Evolutionary conservation across 2,888 invertebrate genomes (phyloP).

Genomic region (Autographa gamma): DNA sequence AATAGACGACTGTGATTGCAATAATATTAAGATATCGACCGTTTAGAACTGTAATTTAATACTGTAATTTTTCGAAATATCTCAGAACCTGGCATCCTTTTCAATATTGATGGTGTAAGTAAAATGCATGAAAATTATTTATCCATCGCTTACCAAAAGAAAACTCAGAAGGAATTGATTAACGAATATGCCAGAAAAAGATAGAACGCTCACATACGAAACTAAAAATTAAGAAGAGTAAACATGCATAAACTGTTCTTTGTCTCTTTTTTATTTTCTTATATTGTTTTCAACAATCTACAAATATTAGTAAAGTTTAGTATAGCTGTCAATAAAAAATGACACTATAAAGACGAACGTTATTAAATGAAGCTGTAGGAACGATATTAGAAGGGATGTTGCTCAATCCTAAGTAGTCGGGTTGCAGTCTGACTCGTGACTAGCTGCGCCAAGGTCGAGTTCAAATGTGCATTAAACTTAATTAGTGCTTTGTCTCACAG

Average conservation of each 20-base stretch:
- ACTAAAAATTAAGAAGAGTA: too few species aligned
- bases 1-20: conserved; percentile 2
- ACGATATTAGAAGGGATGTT: conserved; percentile 72
- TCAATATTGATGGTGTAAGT: neutral
- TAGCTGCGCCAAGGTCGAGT: conserved; percentile 66
- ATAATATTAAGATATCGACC: neutral
- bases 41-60: neutral
- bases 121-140: neutral
- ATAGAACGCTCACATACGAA: too few species aligned
- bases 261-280: neutral
- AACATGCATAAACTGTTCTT: too few species aligned
- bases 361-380: conserved; percentile 52
- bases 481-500: conserved; percentile 59
- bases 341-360: conserved; percentile 17
- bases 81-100: neutral
- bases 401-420: conserved; percentile 55
- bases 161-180: too few species aligned
- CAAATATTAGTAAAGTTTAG: too few species aligned
- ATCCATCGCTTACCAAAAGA: neutral
- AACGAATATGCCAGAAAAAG: too few species aligned
- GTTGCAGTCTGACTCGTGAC: conserved; percentile 64
- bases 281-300: neutral
- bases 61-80: neutral
- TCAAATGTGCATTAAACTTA: conserved; percentile 64
- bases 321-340: conserved; percentile 14